Base-by-base conservation (phyloP, 2,888 invertebrate species). In the Pristionchus arcanus region DNA sequence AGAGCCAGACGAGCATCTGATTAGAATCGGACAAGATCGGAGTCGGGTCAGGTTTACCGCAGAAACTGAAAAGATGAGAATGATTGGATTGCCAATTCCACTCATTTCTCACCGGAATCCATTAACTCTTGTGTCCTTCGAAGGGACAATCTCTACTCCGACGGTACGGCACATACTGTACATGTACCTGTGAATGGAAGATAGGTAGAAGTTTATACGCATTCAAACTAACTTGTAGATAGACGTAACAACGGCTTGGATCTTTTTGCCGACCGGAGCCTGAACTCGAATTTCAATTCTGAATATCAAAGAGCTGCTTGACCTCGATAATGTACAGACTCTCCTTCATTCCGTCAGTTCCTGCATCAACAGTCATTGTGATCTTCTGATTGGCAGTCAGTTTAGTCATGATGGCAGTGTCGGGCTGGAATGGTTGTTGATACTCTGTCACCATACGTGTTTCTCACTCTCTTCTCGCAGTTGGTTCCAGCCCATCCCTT, bases 401-500 rank as follows among this genome's bases (percentile, higher is more conserved):
- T 11, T 63, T 84, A 25, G 25, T 63, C 84, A 63, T 49, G 55
- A 55, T 28, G 59, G 84, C 84, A 25, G 5, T 16, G 84, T 28
- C 55, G 9, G 84, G 84, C 84, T 85, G 31, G 11, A 85, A 59
- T 34, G 25, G 25, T 16, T n/a, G 15, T 25, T n/a, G 9, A 21
- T 34, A 25, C 9, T 13, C 28, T 34, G 59, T 25, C 34, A 31
- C 59, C 21, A 2, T 19, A 9, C 2, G n/a, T 9, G 19, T 28
- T 9, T 25, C 84, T 21, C n/a, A 87, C 87, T 66, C 87, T 87
- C 49, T 42, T 68, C 68, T 87, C 66, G 28, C 87, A 87, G 68
- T 87, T 87, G 11, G 87, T 87, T 68, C 87, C 87, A 15, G 87
- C 42, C 87, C 87, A 68, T 66, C 87, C 87, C n/a, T 31, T 66